These are phyloP conservation scores for Cheilosia urbana DNA, from an alignment of 2,888 invertebrate genomes.

Conservation along the genomic window DNA sequence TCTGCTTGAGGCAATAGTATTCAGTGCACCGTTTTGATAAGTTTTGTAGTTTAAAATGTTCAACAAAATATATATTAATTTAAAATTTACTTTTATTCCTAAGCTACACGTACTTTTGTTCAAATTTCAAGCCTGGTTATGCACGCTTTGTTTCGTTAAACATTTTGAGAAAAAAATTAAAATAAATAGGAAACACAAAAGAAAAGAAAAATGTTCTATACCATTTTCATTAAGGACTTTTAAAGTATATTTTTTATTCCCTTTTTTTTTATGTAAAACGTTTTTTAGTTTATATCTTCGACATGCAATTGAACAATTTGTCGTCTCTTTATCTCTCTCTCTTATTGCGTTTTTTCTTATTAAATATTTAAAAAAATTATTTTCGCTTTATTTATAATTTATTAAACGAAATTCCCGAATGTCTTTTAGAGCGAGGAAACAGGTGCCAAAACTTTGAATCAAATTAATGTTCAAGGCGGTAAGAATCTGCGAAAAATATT, in stretches of 20 bases:
- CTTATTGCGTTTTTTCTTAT: conserved; percentile 38
- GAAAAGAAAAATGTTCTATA: conserved; percentile 37
- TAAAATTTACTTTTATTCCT: conserved; percentile 24
- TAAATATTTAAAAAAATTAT: conserved; percentile 19
- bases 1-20: conserved; percentile 73
- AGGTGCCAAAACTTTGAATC: conserved; percentile 94
- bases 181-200: conserved; percentile 11
- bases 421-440: conserved; percentile 93
- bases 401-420: conserved; percentile 69
- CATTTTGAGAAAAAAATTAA: conserved; percentile 10
- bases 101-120: conserved; percentile 72
- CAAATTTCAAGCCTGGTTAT: conserved; percentile 68
- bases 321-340: conserved; percentile 40
- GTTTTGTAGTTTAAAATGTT: conserved; percentile 59
- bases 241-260: background rate
- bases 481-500: conserved; percentile 85
- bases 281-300: conserved; percentile 34
- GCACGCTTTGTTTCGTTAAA: conserved; percentile 73
- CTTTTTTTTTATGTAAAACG: conserved; percentile 6
- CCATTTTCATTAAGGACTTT: conserved; percentile 29
- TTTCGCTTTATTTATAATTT: conserved; percentile 57
- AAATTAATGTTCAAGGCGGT: conserved; percentile 97
- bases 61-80: conserved; percentile 18
- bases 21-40: conserved; percentile 63
- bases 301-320: conserved; percentile 19